These are phyloP conservation scores for Drosophila sp. DNA, from an alignment of 1,140 invertebrate species.

Conservation along the genomic window DNA sequence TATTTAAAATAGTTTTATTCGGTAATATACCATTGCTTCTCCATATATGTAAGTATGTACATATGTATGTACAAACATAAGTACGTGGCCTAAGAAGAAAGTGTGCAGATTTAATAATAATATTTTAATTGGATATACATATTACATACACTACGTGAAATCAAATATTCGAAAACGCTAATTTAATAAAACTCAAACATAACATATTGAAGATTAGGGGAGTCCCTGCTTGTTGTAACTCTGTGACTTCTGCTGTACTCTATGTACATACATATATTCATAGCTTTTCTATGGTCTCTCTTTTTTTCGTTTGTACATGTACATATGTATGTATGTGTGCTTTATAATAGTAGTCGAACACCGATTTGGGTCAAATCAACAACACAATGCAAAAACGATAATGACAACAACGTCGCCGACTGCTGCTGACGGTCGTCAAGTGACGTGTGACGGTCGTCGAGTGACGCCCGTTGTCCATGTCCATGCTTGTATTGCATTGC, in stretches of 20 bases:
- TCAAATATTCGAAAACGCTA: too few relatives aligned
- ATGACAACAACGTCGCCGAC: not conserved
- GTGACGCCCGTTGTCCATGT: constrained; percentile 10
- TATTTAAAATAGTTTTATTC: too few relatives aligned
- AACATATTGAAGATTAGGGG: too few relatives aligned
- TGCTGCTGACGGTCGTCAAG: constrained; percentile 1
- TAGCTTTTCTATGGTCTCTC: not conserved
- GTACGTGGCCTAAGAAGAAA: too few relatives aligned
- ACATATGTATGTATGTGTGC: not conserved
- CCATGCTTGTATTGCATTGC: constrained; percentile 10
- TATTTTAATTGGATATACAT: too few relatives aligned
- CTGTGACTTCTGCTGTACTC: too few relatives aligned
- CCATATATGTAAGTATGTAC: not conserved
- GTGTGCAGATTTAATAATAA: too few relatives aligned
- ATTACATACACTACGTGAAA: too few relatives aligned
- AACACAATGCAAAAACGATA: constrained; percentile 27
- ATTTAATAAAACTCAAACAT: too few relatives aligned
- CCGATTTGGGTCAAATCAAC: constrained; percentile 54
- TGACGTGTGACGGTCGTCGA: constrained; percentile 13
- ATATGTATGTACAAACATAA: not conserved
- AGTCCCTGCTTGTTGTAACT: too few relatives aligned
- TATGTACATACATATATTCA: not conserved
- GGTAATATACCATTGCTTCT: too few relatives aligned
- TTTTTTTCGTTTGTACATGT: not conserved
- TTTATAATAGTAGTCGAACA: constrained; percentile 6